phyloP scores from a whole-genome alignment of 64 coral and sea anemone species.

The Anthopleura sola region DNA sequence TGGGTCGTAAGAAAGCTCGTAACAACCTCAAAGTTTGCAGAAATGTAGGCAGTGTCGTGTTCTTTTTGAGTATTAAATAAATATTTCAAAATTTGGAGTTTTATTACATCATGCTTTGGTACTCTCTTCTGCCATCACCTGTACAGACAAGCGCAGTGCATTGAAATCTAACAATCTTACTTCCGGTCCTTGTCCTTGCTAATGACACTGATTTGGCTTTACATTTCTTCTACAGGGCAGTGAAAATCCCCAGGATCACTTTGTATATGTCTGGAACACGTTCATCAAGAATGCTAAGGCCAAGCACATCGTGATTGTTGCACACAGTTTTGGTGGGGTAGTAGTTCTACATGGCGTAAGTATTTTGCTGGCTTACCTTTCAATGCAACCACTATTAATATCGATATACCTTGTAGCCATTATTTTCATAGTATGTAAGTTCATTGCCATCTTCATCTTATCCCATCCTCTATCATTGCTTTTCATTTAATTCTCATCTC shows the following conservation, averaged over 20 bases:
- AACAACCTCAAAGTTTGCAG: too few relatives aligned
- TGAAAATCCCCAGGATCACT: slow-evolving; percentile 4
- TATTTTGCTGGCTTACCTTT: neutral
- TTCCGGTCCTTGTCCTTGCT: neutral
- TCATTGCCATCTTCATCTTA: too few relatives aligned
- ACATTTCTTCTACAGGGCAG: neutral
- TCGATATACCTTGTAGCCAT: too few relatives aligned
- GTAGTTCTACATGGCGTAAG: neutral
- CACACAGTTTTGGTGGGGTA: slow-evolving; percentile 10
- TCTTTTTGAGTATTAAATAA: too few relatives aligned
- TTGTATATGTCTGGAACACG: slow-evolving; percentile 5
- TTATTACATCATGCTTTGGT: neutral
- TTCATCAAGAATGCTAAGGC: slow-evolving; percentile 1
- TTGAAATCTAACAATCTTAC: neutral
- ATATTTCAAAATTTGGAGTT: neutral
- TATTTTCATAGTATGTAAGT: too few relatives aligned
- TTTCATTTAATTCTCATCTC: too few relatives aligned
- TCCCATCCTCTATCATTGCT: too few relatives aligned
- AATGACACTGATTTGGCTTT: neutral
- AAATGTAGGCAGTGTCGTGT: too few relatives aligned
- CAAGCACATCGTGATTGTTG: slow-evolving; percentile 9
- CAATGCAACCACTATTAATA: too few relatives aligned
- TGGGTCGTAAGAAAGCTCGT: too few relatives aligned
- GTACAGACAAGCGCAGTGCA: neutral
- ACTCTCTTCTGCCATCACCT: neutral